Conservation (phyloP, 2,797 vertebrate genomes). For the Menidia menidia region DNA sequence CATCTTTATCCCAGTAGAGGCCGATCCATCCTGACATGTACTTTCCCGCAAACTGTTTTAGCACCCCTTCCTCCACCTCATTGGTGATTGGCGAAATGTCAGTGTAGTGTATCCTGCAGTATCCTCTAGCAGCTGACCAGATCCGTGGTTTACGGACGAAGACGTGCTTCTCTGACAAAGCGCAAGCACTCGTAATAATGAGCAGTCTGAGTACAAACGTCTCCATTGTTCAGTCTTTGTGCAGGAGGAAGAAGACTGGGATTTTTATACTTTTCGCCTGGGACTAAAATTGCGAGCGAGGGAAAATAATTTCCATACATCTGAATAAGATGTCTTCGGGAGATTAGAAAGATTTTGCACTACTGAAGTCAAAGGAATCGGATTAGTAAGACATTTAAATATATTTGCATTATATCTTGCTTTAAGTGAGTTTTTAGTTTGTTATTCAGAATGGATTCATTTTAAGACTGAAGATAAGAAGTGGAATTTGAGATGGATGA, state of each 20-base stretch:
- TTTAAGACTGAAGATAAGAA: too few relatives aligned
- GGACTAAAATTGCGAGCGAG: too few relatives aligned
- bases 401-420: too few relatives aligned
- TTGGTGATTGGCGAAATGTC: slow-evolving; percentile 32
- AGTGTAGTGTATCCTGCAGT: not conserved
- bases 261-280: not conserved
- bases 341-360: not conserved
- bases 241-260: not conserved
- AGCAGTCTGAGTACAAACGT: not conserved
- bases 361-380: not conserved
- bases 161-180: slow-evolving; percentile 13
- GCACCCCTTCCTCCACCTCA: not conserved
- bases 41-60: not conserved
- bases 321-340: not conserved
- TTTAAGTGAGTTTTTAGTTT: too few relatives aligned
- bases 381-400: too few relatives aligned
- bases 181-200: not conserved
- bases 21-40: slow-evolving; percentile 38
- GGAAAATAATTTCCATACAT: slow-evolving; percentile 2
- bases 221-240: slow-evolving; percentile 8
- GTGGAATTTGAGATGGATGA: too few relatives aligned
- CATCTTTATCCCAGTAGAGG: not conserved
- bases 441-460: too few relatives aligned
- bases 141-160: rapidly evolving
- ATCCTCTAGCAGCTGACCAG: not conserved